Base-by-base conservation (phyloP, 53 echinoderm and acorn worm species). In the Actinopyga echinites region DNA sequence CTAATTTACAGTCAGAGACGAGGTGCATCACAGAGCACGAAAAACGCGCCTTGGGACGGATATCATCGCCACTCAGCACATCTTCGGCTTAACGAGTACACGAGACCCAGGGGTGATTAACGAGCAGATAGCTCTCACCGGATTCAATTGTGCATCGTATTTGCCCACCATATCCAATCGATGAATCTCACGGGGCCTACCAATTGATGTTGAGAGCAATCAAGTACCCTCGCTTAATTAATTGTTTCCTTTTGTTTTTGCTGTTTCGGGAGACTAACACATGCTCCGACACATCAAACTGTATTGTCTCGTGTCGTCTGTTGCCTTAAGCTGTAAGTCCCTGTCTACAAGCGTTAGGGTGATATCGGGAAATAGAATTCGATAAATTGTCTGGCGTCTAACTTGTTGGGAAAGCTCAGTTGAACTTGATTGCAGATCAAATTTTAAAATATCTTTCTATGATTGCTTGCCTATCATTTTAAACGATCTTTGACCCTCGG, bases 191-290 rank as follows among this genome's bases (percentile, higher is more conserved):
- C 6, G 71, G 71, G 71, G 24, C 49, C 71, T 71, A 71, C 71
- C 71, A 71, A 71, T 43, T 71, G 21, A 71, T 71, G 71, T 71
- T 34, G 71, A 21, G 8, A 34, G 44, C 40, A 34, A 11, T 10
- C 28, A 71, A 45, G 44, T 34, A 43, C 44, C 26, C 40, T 42
- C 25, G 23, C 44, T 71, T 71, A 71, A 71, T 71, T 71, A 71
- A 71, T 71, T 71, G 71, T 71, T 71, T 71, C 71, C 71, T 71
- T 71, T 71, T 71, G 26, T 37, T 71, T 71, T 71, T 6, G 44
- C 44, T 34, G 24, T 6, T 71, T 6, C 20, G 40, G 15, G 38
- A 22, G 44, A 40, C 71, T 34, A 45, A 22, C 71, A 71, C 71
- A 43, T 71, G 71, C 71, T 40, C 71, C 37, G 21, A 24, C 42